Evolutionary conservation across 2,888 invertebrate genomes (phyloP).

Genomic region (Cryptophagus acutangulus): DNA sequence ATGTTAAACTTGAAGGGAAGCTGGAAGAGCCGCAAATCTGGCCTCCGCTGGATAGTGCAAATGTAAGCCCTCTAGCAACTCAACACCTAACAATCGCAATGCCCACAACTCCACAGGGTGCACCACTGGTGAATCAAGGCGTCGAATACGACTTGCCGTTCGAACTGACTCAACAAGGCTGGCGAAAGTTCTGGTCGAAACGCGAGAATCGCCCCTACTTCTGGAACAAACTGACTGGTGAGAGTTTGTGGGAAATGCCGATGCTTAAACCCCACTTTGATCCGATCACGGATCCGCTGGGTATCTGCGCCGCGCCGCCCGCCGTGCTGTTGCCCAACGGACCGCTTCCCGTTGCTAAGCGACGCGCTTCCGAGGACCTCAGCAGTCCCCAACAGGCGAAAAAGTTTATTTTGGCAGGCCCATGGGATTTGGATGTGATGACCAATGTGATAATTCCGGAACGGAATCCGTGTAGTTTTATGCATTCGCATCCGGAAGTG

Average conservation of each 20-base stretch:
- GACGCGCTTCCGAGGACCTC: conserved; percentile 72
- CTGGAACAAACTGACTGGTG: conserved; percentile 93
- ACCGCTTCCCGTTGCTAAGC: conserved; percentile 60
- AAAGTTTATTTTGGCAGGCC: conserved; percentile 69
- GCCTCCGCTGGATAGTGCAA: conserved; percentile 41
- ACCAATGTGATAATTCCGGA: conserved; percentile 90
- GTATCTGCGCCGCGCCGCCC: conserved; percentile 28
- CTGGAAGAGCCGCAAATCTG: conserved; percentile 41
- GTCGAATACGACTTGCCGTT: conserved; percentile 54
- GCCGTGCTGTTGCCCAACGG: conserved; percentile 17
- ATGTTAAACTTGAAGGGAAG: conserved; percentile 34
- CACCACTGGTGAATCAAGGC: conserved; percentile 49
- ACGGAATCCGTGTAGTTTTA: conserved; percentile 74
- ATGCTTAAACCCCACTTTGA: conserved; percentile 78
- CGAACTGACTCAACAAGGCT: conserved; percentile 79
- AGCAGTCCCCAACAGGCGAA: conserved; percentile 69
- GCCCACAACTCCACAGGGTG: conserved; percentile 57
- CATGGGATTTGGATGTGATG: conserved; percentile 91
- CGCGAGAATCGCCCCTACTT: conserved; percentile 92
- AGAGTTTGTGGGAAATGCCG: conserved; percentile 97
- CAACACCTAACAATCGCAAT: conserved; percentile 50
- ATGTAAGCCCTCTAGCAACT: conserved; percentile 36
- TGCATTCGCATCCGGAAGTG: conserved; percentile 92
- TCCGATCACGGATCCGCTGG: conserved; percentile 62
- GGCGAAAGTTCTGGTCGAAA: conserved; percentile 96